Conservation (phyloP, 2,113 vertebrate genomes). For the Saimiri boliviensis region DNA sequence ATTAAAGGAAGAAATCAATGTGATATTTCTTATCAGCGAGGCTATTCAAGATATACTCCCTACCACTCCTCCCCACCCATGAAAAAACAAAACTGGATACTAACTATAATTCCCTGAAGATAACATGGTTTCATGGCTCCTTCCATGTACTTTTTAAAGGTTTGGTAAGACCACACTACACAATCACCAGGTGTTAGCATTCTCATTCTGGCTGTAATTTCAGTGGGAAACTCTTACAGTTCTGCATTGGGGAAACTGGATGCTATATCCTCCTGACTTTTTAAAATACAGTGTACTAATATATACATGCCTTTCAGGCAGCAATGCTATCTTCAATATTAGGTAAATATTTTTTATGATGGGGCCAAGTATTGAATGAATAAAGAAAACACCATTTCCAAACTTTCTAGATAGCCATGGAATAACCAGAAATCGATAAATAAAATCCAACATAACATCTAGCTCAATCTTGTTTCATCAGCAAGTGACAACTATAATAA, state of each 20-base stretch:
- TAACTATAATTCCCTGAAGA: not conserved
- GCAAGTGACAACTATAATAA: not conserved
- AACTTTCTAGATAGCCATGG: not conserved
- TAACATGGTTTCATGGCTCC: not conserved
- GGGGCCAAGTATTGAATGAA: not conserved
- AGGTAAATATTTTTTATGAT: not conserved
- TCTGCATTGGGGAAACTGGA: not conserved
- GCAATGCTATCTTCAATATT: not conserved
- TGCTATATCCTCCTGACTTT: not conserved
- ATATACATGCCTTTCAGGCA: not conserved
- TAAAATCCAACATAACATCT: not conserved
- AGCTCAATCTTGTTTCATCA: not conserved
- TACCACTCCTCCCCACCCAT: not conserved
- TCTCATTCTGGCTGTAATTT: not conserved
- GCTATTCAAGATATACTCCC: not conserved
- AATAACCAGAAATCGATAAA: not conserved
- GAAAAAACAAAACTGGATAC: not conserved
- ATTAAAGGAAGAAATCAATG: not conserved
- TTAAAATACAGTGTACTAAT: not conserved
- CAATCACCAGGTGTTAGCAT: not conserved
- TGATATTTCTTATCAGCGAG: not conserved
- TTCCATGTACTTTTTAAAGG: not conserved
- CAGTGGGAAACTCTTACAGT: not conserved
- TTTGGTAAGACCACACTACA: not conserved
- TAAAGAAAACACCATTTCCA: not conserved